A percentile compares a stretch with the other conserved stretches of the same genome.
Conservation (phyloP, 2,888 invertebrate genomes). For the Cataglyphis cursor region DNA sequence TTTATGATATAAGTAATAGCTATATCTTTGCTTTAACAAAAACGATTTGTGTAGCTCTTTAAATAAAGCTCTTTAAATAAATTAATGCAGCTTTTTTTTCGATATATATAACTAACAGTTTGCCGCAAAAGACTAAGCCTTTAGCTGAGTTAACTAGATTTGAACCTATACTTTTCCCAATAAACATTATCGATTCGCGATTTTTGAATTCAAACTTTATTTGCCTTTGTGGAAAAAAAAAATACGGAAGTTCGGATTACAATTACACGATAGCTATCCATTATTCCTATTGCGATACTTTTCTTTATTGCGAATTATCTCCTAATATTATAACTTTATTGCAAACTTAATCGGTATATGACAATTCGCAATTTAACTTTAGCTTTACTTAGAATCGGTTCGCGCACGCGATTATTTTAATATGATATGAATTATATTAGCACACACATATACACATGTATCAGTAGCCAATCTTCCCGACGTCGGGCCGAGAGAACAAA, state of each 20-base stretch:
- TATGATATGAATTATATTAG: neutral
- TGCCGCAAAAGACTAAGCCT: constrained; percentile 17
- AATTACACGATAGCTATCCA: neutral
- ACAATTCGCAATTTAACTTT: neutral
- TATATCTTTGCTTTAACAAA: neutral
- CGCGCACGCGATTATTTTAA: neutral
- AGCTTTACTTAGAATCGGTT: neutral
- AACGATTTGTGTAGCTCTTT: neutral
- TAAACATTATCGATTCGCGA: constrained; percentile 27
- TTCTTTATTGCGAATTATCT: neutral
- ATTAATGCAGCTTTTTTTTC: neutral
- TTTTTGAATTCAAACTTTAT: constrained; percentile 1
- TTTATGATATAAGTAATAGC: no score
- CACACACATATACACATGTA: neutral
- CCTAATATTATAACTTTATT: neutral
- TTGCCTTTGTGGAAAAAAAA: neutral
- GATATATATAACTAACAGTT: neutral
- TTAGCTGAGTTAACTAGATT: constrained; percentile 6
- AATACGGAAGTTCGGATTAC: neutral
- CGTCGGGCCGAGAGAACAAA: neutral
- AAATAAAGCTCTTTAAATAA: neutral
- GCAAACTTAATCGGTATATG: neutral
- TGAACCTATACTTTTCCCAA: constrained; percentile 12
- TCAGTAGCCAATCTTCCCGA: no score
- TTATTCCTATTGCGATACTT: neutral